Evolutionary conservation across 2,888 invertebrate species (phyloP), one percentile per base, ranked within the genome.

Genomic region (Copidosoma aretas): DNA sequence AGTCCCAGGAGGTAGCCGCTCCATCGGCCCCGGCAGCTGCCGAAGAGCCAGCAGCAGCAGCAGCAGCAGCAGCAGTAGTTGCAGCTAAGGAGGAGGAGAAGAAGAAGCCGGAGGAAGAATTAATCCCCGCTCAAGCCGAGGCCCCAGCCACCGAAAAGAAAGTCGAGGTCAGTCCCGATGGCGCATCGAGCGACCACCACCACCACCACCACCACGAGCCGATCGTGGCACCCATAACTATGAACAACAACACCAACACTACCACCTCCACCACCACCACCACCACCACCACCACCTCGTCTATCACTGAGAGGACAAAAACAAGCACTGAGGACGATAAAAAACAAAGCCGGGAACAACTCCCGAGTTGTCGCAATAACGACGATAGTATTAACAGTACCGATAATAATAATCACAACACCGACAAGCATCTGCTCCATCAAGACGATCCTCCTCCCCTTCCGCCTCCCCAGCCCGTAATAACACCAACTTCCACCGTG

Each of bases 241-340:
- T n/a, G n/a, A n/a, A n/a, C n/a, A 46, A 57, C 53, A 41, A 64
- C 32, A 62, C 68, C 41, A 63, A 39, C 54, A 60, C 61, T 41
- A 41, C 54, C 43, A 58, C 60, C 43, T 19, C 49, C 21, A 41
- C 46, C 49, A 43, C 46, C 21, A 63, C 58, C n/a, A 53, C 67
- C 60, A 43, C 46, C 21, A 60, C 52, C 22, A 53, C 67, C 58
- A 71, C 69, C 68, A 64, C 77, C 64, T 77, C 82, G 79, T 81
- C 82, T 82, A 80, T 81, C 81, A 81, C 81, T 82, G 82, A 82
- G 82, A 81, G 81, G 80, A 83, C 81, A 82, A 81, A 83, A 82
- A 80, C 82, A 82, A 82, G 80, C 82, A 82, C 78, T 81, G 83
- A 82, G 82, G 83, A 83, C 32, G 32, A 32, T 32, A 32, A n/a